A percentile compares a stretch with the other conserved stretches of the same genome.
These are phyloP conservation scores for Mimachlamys varia DNA, from an alignment of 2,888 invertebrate species.

Conservation along the genomic window DNA sequence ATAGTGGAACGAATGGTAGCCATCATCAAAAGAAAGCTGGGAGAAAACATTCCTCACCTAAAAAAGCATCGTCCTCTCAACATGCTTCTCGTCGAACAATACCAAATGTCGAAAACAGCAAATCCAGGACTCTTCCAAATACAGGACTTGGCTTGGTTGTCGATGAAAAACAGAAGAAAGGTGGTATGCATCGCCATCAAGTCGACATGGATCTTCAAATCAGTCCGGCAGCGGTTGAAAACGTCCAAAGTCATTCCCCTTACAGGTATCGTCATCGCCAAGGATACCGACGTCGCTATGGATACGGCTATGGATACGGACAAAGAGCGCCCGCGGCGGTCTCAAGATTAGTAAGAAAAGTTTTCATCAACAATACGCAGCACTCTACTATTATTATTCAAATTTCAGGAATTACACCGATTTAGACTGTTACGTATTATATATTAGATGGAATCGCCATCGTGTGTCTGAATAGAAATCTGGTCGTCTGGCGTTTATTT, in stretches of 20 bases:
- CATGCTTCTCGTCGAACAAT: not conserved
- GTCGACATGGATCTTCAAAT: not conserved
- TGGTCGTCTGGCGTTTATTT: too few relatives aligned
- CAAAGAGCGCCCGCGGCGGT: not conserved
- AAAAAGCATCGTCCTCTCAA: not conserved
- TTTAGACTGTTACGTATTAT: too few relatives aligned
- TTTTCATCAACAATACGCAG: not conserved
- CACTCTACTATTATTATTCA: too few relatives aligned
- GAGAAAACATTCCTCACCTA: not conserved
- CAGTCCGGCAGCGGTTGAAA: not conserved
- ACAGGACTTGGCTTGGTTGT: not conserved
- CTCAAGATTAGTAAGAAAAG: not conserved
- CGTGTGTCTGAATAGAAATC: too few relatives aligned
- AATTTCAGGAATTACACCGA: too few relatives aligned
- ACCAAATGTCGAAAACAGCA: not conserved
- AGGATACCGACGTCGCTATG: conserved; percentile 1
- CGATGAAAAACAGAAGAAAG: not conserved
- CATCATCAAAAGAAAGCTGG: not conserved
- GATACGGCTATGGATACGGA: conserved; percentile 23
- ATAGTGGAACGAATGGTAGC: not conserved
- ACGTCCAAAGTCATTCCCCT: not conserved
- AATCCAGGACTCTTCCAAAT: not conserved
- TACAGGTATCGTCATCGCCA: not conserved
- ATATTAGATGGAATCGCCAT: too few relatives aligned
- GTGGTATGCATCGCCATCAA: not conserved